Evolutionary conservation across 2,797 vertebrate genomes (phyloP), one percentile per base, ranked within the genome.

Genomic region (Erethizon dorsatum): DNA sequence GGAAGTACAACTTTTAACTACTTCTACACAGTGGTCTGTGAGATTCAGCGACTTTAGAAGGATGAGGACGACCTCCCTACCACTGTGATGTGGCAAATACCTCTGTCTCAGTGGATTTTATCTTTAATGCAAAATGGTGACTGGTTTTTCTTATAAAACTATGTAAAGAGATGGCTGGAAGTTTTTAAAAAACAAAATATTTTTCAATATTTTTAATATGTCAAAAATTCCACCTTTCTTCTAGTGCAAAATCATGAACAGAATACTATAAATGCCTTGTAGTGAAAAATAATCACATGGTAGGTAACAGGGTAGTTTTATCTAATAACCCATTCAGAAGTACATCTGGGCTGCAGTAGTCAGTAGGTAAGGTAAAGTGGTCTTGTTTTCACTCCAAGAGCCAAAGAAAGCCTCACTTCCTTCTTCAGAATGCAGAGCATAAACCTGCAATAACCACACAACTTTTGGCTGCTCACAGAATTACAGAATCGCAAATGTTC

Each of bases 171-270:
- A 65, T 0, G 52, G 15, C 9, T 5, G 10, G 6, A 20, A 93
- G 24, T 50, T 82, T 96, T 61, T 92, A 0, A 73, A 2, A 47
- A 93, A 71, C n/a, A 50, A 52, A 65, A 14, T n/a, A 50, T 22
- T 52, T 92, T 65, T 78, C 24, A 80, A 22, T 61, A 57, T 59
- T 50, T 69, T 93, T 87, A 47, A 6, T 87, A 52, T 50, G 57
- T 82, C 37, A 90, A 65, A 61, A 82, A 83, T 41, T 82, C 77
- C 33, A 52, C 87, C 45, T 79, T 88, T 59, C 47, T 83, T 87
- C 63, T 18, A 88, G 20, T 45, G 31, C 14, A 84, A 67, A 92
- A 83, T 31, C 45, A 52, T 6, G 28, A 33, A 22, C 9, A 56
- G 57, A 85, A 92, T 28, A 83, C 28, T 10, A 20, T 22, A 63